Evolutionary conservation across 2,113 vertebrate genomes (phyloP).

Genomic region (Diadophis punctatus): DNA sequence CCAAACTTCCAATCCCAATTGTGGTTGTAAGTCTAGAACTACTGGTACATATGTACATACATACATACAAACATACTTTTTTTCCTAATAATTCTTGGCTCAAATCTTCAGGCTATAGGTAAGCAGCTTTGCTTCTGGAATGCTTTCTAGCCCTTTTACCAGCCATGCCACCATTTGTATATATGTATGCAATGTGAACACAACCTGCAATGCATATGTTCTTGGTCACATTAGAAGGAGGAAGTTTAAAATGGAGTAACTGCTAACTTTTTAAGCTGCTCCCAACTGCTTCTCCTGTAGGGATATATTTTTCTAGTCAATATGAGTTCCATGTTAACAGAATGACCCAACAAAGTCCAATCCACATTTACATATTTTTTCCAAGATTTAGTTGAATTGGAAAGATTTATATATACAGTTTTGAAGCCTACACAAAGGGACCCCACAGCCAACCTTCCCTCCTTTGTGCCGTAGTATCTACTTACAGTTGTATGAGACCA

Average conservation of each 20-base stretch:
- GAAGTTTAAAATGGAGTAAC: background rate
- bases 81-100: too few species aligned
- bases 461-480: background rate
- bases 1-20: too few species aligned
- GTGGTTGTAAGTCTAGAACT: too few species aligned
- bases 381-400: background rate
- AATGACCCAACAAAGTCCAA: background rate
- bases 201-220: background rate
- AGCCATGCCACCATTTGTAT: background rate
- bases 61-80: too few species aligned
- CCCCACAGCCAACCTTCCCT: background rate
- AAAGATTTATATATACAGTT: background rate
- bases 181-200: background rate
- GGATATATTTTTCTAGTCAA: background rate
- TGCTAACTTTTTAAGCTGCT: background rate
- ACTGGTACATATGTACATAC: too few species aligned
- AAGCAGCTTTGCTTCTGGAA: background rate
- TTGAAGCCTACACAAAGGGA: background rate
- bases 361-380: background rate
- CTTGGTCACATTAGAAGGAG: background rate
- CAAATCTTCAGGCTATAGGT: background rate
- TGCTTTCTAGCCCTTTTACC: background rate
- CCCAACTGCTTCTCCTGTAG: background rate
- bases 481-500: slow-evolving; percentile 97
- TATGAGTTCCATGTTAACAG: background rate